Base-by-base conservation (phyloP, 2,888 invertebrate species). In the Cylloceria caligata region DNA sequence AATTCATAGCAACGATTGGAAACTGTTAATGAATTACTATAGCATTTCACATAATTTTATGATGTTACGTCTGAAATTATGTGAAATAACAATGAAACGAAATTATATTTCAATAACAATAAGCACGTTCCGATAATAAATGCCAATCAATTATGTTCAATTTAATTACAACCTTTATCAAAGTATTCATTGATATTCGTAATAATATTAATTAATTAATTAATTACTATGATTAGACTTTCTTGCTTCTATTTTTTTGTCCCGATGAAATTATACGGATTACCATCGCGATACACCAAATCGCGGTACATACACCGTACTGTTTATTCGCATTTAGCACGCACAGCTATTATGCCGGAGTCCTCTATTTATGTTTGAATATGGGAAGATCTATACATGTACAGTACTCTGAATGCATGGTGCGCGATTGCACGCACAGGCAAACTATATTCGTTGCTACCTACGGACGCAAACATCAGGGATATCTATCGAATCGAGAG, bases 401-500 rank as follows among this genome's bases (percentile, higher is more conserved):
- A 11, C 36, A 39, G 3, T 69, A 39, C 30, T 21, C 11, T 24
- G 57, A 19, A 11, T 42, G 19, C 19, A 36, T 52, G 36, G 36
- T 21, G 49, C 16, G 42, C 69, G 16, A 34, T 34, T 30, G 34
- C 34, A 9, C 24, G 42, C 24, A 16, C 39, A 55, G 36, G 69
- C 45, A 57, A 21, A n/a, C 27, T 13, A 42, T 42, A 57, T 55
- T 30, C 57, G 71, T 27, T 57, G 21, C 45, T 30, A 19, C 71
- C 45, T 30, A 19, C 71, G 45, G 27, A 45, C 42, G 21, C 71
- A 57, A 55, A 71, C 57, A 42, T 57, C 42, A 27, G 16, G 42
- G 42, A 16, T 75, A 75, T 80, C 69, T 81, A 76, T 81, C 76
- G 76, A 67, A 81, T 49, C 68, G 30, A 30, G n/a, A n/a, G 74